Evolutionary conservation across 2,888 invertebrate species (phyloP).

Genomic region (Ashinkailepas kermadecensis): DNA sequence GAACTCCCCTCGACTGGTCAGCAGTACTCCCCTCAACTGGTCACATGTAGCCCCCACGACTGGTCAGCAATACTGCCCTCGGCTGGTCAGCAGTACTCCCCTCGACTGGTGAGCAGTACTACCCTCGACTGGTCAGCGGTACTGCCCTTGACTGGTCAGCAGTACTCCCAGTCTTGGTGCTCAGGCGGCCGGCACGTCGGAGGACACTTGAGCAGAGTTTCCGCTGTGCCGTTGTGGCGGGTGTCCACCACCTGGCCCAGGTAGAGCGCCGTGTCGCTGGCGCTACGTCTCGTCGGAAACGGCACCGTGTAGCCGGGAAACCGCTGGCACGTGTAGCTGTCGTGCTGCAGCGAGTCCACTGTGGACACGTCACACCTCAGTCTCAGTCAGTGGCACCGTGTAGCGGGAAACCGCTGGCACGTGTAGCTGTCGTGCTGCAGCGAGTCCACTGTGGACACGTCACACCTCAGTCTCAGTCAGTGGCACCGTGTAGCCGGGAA

Average conservation of each 20-base stretch:
- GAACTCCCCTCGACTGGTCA: neutral
- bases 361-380: neutral
- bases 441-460: neutral
- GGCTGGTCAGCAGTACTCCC: too few species aligned
- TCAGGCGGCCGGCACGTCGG: constrained; percentile 15
- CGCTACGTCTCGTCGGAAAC: constrained; percentile 5
- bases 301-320: constrained; percentile 17
- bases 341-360: constrained; percentile 23
- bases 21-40: neutral
- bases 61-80: too few species aligned
- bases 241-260: neutral
- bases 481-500: constrained; percentile 14
- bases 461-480: neutral
- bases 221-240: neutral
- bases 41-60: neutral
- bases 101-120: neutral
- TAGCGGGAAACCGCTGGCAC: constrained; percentile 14
- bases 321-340: constrained; percentile 25
- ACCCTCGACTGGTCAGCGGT: neutral
- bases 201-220: constrained; percentile 19
- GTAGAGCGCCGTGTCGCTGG: neutral
- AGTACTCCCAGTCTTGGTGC: constrained; percentile 27
- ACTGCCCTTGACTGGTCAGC: constrained; percentile 21
- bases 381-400: constrained; percentile 20
- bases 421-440: constrained; percentile 27